These are phyloP conservation scores for Melipona quadrifasciata DNA, from an alignment of 1,140 invertebrate species.

Conservation along the genomic window DNA sequence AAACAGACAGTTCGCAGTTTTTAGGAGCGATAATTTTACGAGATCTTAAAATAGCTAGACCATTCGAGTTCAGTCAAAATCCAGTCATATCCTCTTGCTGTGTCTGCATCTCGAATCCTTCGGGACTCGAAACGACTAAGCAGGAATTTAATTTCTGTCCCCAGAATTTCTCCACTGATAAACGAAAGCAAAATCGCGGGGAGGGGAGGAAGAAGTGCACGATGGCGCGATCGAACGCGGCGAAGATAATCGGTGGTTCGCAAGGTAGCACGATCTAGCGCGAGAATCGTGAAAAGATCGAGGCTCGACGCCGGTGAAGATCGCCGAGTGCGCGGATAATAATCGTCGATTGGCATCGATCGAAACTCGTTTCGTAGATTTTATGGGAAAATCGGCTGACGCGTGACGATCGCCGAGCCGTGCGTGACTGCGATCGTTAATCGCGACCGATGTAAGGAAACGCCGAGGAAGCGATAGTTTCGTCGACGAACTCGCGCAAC, in stretches of 20 bases:
- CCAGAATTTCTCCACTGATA: neutral
- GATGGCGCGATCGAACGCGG: constrained; percentile 11
- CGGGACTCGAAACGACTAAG: neutral
- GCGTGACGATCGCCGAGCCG: constrained; percentile 59
- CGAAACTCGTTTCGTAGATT: constrained; percentile 66
- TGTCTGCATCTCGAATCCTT: neutral
- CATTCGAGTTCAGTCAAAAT: neutral
- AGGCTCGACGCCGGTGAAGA: constrained; percentile 45
- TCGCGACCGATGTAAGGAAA: constrained; percentile 43
- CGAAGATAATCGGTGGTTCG: constrained; percentile 44
- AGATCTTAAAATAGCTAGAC: too few relatives aligned
- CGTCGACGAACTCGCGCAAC: neutral
- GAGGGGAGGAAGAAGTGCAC: too few relatives aligned
- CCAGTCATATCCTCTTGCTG: neutral
- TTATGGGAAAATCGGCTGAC: constrained; percentile 69
- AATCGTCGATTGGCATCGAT: constrained; percentile 66
- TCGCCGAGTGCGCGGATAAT: constrained; percentile 66
- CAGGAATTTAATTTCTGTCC: neutral
- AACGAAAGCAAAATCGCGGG: neutral
- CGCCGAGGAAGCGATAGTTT: constrained; percentile 45
- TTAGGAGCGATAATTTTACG: too few relatives aligned
- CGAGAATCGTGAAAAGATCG: constrained; percentile 49
- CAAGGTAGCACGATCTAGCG: constrained; percentile 44
- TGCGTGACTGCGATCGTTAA: constrained; percentile 67
- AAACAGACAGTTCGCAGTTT: too few relatives aligned